These are phyloP conservation scores for Australoheros scitulus DNA, from an alignment of 2,113 vertebrate genomes.

Conservation along the genomic window DNA sequence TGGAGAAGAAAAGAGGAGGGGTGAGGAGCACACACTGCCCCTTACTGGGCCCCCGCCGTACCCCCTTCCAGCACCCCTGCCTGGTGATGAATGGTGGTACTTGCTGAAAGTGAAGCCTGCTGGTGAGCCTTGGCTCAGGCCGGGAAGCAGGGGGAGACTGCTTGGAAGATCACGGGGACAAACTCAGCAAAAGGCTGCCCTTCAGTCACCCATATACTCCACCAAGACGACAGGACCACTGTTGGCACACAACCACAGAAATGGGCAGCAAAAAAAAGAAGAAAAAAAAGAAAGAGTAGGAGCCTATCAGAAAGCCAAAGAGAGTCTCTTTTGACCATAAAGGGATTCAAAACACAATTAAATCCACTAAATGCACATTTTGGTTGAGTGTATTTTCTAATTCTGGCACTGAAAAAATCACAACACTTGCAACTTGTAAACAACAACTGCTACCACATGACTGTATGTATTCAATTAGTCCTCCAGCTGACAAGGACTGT, in stretches of 20 bases:
- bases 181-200: constrained; percentile 74
- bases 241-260: constrained; percentile 50
- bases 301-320: not conserved
- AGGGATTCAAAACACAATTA: constrained; percentile 31
- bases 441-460: constrained; percentile 52
- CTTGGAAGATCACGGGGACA: constrained; percentile 75
- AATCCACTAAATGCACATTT: constrained; percentile 24
- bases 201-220: constrained; percentile 66
- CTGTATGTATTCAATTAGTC: constrained; percentile 28
- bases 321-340: not conserved
- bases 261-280: not conserved
- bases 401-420: constrained; percentile 29
- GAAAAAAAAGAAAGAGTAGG: not conserved
- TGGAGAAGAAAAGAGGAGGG: constrained; percentile 70
- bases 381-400: constrained; percentile 25
- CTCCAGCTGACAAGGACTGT: not conserved
- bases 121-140: constrained; percentile 76
- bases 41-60: constrained; percentile 69
- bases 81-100: constrained; percentile 83
- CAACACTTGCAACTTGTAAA: constrained; percentile 41
- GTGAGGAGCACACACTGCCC: constrained; percentile 66
- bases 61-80: constrained; percentile 69
- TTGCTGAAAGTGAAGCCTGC: constrained; percentile 82
- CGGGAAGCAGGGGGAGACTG: constrained; percentile 59
- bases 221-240: constrained; percentile 43